Base-by-base conservation (phyloP, 2,113 vertebrate species). In the Bubo scandiacus region DNA sequence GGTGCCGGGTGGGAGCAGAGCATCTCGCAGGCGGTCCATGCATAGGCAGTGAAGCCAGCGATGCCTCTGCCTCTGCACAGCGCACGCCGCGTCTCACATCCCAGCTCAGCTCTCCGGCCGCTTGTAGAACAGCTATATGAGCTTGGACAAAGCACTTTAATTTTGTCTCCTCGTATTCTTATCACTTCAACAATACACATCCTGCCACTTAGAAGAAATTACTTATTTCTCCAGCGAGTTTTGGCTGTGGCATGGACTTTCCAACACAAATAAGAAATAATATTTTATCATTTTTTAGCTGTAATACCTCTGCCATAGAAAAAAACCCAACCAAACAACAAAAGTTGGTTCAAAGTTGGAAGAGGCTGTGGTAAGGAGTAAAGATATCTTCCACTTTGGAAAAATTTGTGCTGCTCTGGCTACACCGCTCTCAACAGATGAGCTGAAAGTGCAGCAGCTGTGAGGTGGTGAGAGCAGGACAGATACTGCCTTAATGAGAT, bases 51-150 rank as follows among this genome's bases (percentile, higher is more conserved):
- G 10, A 42, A 54, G 42, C 43, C 36, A 16, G 43, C 1, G 17
- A 34, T 32, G 70, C 19, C 36, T 19, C 40, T 32, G 70, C 23
- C 36, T 19, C 67, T 42, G n/a, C 45, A 15, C 7, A n/a, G 34
- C 2, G 1, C 18, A 2, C 19, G 4, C 25, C 1, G 0, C 10
- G 1, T 11, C n/a, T 63, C 22, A 13, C 16, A 15, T 34, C 62
- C 36, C 42, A 42, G 36, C 52, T 40, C 40, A 7, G 38, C 49
- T 68, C 73, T 16, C n/a, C 5, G 4, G 8, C 19, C 1, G 1
- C 9, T 23, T 36, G 16, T 8, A 30, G 34, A 11, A 61, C 8
- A 21, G 10, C 55, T 20, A 3, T 6, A 3, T 15, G 16, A 52
- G 36, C 34, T 43, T 22, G 65, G n/a, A 61, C 30, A 49, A 66